phyloP scores from a whole-genome alignment of 2,888 invertebrate species.

The Drosophila tripunctata region DNA sequence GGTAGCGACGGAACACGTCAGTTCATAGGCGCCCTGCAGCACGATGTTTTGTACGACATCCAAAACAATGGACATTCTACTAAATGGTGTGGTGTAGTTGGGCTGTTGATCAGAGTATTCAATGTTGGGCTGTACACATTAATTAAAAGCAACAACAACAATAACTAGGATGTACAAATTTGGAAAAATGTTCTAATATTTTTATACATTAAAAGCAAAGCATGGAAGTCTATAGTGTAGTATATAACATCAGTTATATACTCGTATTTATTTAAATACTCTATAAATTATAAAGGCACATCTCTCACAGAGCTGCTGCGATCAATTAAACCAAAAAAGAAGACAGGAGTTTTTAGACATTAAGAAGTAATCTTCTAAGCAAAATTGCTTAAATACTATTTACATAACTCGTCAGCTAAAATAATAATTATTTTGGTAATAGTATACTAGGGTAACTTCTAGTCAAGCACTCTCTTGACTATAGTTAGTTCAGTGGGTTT shows the following conservation, averaged over 20 bases:
- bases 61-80: slow-evolving; percentile 54
- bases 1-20: slow-evolving; percentile 37
- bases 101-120: slow-evolving; percentile 6
- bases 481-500: neutral
- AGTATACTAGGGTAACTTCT: neutral
- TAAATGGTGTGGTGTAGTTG: neutral
- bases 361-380: neutral
- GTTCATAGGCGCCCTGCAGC: slow-evolving; percentile 46
- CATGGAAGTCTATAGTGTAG: neutral
- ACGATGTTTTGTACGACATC: slow-evolving; percentile 54
- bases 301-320: slow-evolving; percentile 1
- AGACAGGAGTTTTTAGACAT: neutral
- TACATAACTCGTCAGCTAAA: neutral
- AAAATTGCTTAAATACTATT: too few species aligned
- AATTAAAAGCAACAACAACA: neutral
- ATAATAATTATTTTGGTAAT: neutral
- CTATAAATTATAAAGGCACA: slow-evolving; percentile 14
- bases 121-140: slow-evolving; percentile 14
- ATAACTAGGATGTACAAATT: neutral
- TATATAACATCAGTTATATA: neutral
- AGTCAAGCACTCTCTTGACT: neutral
- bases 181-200: slow-evolving; percentile 1
- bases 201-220: neutral
- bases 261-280: neutral
- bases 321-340: neutral